Evolutionary conservation across 2,888 invertebrate species (phyloP), one percentile per base, ranked within the genome.

Genomic region (Dromius quadrimaculatus): DNA sequence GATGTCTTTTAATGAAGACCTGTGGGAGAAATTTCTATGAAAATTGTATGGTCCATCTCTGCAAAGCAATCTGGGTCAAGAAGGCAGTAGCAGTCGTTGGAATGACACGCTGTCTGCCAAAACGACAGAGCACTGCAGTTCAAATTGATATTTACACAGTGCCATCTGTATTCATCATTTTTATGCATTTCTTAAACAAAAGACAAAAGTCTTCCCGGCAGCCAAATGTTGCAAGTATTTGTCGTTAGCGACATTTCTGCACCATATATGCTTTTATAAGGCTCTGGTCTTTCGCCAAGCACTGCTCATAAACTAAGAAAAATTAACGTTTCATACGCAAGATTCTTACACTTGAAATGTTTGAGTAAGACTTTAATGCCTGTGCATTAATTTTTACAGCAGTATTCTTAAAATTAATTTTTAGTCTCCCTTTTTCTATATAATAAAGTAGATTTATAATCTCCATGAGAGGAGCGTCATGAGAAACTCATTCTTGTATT

Each of bases 161-260:
- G 22, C 61, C 61, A 70, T 69, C 69, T 69, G 69, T 45, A 61
- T 69, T 69, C 70, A 70, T 70, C 70, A 70, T 69, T 70, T 70
- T 70, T 70, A 70, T 70, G 70, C 62, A 70, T 62, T 62, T 43
- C 70, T 70, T 70, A 70, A 62, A 70, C 70, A 70, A 70, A 61
- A 70, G 70, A 70, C 61, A 28, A 41, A 59, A 23, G 43, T n/a
- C 32, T 20, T 20, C 23, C 47, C 17, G 34, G 32, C 38, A 59
- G 45, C 68, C 68, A 45, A 59, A 59, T 68, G 59, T 68, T 68
- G 59, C 45, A 23, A 41, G 62, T 62, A 41, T 62, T 62, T 62
- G 62, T 41, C 62, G 41, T 62, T 41, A 38, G 36, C 36, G 36
- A 34, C 57, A 57, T 57, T 47, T 57, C 20, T 59, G 59, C 38